A percentile compares a stretch with the other conserved stretches of the same genome.
These are phyloP conservation scores for Tethea ocularis DNA, from an alignment of 2,888 invertebrate genomes.

Conservation along the genomic window DNA sequence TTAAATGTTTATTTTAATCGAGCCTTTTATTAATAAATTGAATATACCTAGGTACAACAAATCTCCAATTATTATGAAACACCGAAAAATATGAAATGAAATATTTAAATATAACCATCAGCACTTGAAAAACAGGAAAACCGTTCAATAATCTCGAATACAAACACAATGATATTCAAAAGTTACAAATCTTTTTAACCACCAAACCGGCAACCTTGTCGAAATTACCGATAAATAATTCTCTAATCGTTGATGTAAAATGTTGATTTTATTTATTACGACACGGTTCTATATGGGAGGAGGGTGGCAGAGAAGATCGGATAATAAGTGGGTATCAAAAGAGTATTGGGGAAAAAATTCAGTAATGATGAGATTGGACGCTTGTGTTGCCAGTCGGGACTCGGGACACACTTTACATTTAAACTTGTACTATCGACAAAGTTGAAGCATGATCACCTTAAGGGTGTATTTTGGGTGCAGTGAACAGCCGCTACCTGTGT, in stretches of 20 bases:
- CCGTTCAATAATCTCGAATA: constrained; percentile 9
- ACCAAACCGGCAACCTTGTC: constrained; percentile 7
- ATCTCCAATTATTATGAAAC: constrained; percentile 6
- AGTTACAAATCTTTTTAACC: constrained; percentile 9
- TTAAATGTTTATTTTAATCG: no score
- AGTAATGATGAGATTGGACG: constrained; percentile 22
- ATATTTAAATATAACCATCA: constrained; percentile 11
- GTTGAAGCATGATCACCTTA: no score
- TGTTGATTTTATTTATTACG: background rate
- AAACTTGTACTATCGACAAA: background rate
- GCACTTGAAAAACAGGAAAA: constrained; percentile 10
- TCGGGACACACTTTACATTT: background rate
- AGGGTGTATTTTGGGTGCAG: no score
- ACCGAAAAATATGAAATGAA: constrained; percentile 7
- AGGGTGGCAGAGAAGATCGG: constrained; percentile 13
- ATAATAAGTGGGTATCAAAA: constrained; percentile 18
- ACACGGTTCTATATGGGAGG: constrained; percentile 5
- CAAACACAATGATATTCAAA: constrained; percentile 6
- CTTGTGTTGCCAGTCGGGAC: background rate
- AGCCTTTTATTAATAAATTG: no score
- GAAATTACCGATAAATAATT: background rate
- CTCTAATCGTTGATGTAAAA: background rate
- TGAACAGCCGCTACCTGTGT: no score
- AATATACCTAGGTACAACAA: no score
- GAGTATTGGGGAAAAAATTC: constrained; percentile 22